Evolutionary conservation across 2,888 invertebrate genomes (phyloP), one percentile per base, ranked within the genome.

Genomic region (Drosophila merina): DNA sequence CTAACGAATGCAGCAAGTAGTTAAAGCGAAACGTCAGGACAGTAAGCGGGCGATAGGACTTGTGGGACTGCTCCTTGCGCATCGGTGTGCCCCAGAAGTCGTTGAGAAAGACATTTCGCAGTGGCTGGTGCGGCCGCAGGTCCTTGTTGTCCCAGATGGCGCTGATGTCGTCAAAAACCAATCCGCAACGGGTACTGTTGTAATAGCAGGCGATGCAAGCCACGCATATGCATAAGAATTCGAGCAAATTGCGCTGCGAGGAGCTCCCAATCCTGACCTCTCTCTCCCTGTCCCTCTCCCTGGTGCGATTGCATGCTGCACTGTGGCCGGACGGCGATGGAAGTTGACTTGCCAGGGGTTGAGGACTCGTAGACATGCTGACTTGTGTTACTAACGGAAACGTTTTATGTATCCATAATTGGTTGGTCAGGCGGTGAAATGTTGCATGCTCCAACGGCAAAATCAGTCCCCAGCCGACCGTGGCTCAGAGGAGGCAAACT

Each of bases 21-120:
- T 99, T 99, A 94, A 97, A 95, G 83, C 98, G 95, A 92, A 99
- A 99, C 57, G 98, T 98, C 79, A 98, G 94, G 82, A 98, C 98
- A 90, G 98, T 98, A 86, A 99, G 93, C 9, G 98, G 99, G 80
- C 99, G 94, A 93, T 99, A 99, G 42, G 98, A 98, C 93, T 99
- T 99, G 94, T 99, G 99, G 88, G 98, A 98, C 92, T 98, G 98
- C 92, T 99, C 99, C 97, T 98, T 98, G 91, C 97, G 96, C 95
- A 99, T 98, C 60, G 98, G 98, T 75, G 99, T 99, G 77, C 99
- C 99, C 99, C 99, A 99, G 92, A 99, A 99, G 92, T 99, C 99
- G 93, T 99, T 98, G 92, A 96, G 95, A 92, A 99, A 97, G 77
- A 99, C 95, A 92, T 97, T 97, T 79, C 94, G 94, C 72, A 98